These are phyloP conservation scores for Australoheros facetus DNA, from an alignment of 2,797 vertebrate genomes.

Conservation along the genomic window DNA sequence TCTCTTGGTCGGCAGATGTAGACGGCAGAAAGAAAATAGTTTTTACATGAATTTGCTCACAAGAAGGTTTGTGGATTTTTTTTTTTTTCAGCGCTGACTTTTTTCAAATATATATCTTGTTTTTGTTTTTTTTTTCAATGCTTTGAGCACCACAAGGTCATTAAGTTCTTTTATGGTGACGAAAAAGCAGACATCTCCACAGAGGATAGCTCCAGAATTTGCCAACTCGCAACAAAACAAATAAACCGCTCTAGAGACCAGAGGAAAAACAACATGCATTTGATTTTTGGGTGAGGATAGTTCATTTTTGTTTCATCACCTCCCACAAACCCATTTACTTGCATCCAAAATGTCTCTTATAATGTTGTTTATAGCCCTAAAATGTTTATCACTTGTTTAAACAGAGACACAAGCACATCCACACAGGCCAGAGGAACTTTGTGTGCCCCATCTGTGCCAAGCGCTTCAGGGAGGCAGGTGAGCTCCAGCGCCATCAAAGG, in stretches of 20 bases:
- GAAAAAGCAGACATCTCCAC: not conserved
- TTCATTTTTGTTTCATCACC: not conserved
- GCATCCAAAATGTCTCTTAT: not conserved
- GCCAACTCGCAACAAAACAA: not conserved
- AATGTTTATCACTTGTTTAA: not conserved
- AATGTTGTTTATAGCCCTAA: not conserved
- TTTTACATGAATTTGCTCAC: not conserved
- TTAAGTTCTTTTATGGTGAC: not conserved
- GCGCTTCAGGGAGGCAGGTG: constrained; percentile 90
- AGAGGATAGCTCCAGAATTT: not conserved
- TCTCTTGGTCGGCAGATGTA: not conserved
- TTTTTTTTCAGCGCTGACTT: too few species aligned
- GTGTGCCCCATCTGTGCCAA: constrained; percentile 88
- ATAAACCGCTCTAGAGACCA: not conserved
- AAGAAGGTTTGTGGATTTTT: too few species aligned
- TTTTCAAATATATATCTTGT: too few species aligned
- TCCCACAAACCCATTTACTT: not conserved
- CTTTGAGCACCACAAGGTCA: not conserved
- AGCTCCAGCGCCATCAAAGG: constrained; percentile 90
- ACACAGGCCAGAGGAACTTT: constrained; percentile 90
- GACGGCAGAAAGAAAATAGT: not conserved
- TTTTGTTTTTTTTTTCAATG: not conserved
- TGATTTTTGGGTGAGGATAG: not conserved
- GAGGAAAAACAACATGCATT: not conserved
- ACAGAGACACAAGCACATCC: constrained; percentile 90